A percentile compares a stretch with the other conserved stretches of the same genome.
phyloP scores from a whole-genome alignment of 2,888 invertebrate species.

The Lamellibrachia satsuma region DNA sequence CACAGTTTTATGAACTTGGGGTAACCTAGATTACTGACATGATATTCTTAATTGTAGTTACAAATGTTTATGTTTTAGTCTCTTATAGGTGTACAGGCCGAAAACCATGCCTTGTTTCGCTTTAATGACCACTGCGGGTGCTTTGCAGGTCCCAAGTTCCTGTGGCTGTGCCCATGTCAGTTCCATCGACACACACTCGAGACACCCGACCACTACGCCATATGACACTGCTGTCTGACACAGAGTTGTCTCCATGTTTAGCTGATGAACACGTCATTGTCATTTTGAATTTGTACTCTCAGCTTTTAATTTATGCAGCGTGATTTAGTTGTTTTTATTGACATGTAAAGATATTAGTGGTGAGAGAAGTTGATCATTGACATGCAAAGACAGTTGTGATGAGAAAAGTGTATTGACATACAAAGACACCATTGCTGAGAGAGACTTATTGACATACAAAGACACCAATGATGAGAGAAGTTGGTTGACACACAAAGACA shows the following conservation, averaged over 20 bases:
- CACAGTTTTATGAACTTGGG: neutral
- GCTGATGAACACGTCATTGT: neutral
- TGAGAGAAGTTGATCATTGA: neutral
- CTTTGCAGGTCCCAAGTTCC: slow-evolving; percentile 71
- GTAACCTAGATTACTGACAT: too few relatives aligned
- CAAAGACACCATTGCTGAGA: too few relatives aligned
- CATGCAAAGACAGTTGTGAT: neutral
- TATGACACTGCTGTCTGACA: slow-evolving; percentile 25
- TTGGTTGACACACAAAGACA: neutral
- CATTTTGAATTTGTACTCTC: neutral
- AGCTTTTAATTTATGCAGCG: neutral
- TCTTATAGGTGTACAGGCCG: too few relatives aligned
- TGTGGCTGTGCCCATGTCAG: slow-evolving; percentile 79
- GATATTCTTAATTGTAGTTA: too few relatives aligned
- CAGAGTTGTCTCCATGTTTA: neutral
- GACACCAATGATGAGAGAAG: too few relatives aligned
- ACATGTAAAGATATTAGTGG: neutral
- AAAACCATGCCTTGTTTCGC: neutral
- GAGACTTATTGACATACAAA: too few relatives aligned
- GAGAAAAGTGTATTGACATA: neutral
- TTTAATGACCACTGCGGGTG: neutral
- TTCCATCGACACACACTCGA: slow-evolving; percentile 34
- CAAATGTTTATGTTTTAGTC: too few relatives aligned
- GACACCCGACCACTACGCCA: slow-evolving; percentile 31
- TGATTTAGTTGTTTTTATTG: neutral